These are phyloP conservation scores for cattle (Bos taurus) DNA, from an alignment of 2,113 vertebrate species.

Conservation along the genomic window ARS-UCD2.0 NC_037329.1:67090501-67091000, in stretches of 20 bases:
- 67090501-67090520: not conserved
- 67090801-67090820: not conserved
- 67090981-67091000: not conserved
- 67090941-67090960: not conserved
- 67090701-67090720: not conserved
- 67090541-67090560: not conserved
- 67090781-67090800: not conserved
- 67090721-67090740: not conserved
- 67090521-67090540: not conserved
- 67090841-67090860: not conserved
- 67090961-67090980: not conserved
- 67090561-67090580: not conserved
- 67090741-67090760: not conserved
- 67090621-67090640: not conserved
- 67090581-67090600: not conserved
- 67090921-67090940: not conserved
- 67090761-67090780: not conserved
- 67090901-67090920: not conserved
- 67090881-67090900: not conserved
- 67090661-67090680: not conserved
- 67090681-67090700: not conserved
- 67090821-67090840: not conserved
- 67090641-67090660: not conserved
- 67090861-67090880: not conserved
- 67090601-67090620: not conserved